phyloP scores from a whole-genome alignment of 2,888 invertebrate genomes.

The Cosmia trapezina region DNA sequence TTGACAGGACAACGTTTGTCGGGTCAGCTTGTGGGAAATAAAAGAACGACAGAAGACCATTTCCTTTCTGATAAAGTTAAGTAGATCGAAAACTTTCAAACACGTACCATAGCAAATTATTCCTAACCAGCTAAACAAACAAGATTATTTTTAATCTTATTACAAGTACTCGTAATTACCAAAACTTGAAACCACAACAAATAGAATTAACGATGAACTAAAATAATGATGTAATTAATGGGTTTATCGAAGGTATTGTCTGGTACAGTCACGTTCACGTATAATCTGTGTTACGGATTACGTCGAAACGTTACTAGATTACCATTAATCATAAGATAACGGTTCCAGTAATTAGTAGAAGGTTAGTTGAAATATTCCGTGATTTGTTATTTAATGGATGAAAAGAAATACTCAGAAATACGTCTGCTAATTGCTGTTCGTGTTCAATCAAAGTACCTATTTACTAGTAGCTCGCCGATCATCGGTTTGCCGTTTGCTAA shows the following conservation, averaged over 20 bases:
- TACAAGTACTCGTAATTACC: slow-evolving; percentile 39
- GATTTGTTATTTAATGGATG: slow-evolving; percentile 3
- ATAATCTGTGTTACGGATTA: slow-evolving; percentile 38
- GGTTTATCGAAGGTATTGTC: slow-evolving; percentile 33
- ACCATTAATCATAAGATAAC: slow-evolving; percentile 45
- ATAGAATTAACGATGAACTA: slow-evolving; percentile 42
- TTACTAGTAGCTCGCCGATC: slow-evolving; percentile 7
- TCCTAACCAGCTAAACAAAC: slow-evolving; percentile 46
- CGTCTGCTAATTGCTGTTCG: slow-evolving; percentile 16
- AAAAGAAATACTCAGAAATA: slow-evolving; percentile 23
- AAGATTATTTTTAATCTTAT: slow-evolving; percentile 55
- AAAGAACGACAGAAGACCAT: background rate
- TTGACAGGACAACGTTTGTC: no score
- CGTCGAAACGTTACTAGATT: slow-evolving; percentile 40
- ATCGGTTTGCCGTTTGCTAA: slow-evolving; percentile 39
- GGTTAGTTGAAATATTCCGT: slow-evolving; percentile 29
- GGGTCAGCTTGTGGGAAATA: no score
- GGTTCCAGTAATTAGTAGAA: slow-evolving; percentile 12
- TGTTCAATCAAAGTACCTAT: slow-evolving; percentile 26
- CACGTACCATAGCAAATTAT: slow-evolving; percentile 40
- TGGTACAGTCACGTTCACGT: slow-evolving; percentile 50
- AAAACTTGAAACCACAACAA: slow-evolving; percentile 44
- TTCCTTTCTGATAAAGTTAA: slow-evolving; percentile 5
- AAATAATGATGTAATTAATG: slow-evolving; percentile 45
- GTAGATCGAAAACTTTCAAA: slow-evolving; percentile 32